Conservation (phyloP, 1,140 invertebrate genomes). For the Cydia strobilella region DNA sequence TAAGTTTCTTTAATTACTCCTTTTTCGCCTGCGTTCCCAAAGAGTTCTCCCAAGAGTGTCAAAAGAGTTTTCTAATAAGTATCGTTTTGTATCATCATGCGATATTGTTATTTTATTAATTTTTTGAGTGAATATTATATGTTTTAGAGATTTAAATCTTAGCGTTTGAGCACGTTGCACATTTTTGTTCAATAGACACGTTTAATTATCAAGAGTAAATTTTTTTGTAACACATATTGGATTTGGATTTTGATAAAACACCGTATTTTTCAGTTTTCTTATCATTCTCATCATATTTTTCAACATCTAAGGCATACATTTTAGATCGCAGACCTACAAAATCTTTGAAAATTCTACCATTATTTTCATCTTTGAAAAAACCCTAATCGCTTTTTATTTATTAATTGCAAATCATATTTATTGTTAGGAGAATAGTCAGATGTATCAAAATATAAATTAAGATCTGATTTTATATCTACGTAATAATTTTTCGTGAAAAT, state of each 20-base stretch:
- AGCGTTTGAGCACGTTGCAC: not conserved
- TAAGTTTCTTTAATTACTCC: not conserved
- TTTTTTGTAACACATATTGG: not conserved
- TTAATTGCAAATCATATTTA: conserved; percentile 37
- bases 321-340: conserved; percentile 54
- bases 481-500: conserved; percentile 69
- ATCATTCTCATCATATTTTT: too few relatives aligned
- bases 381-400: conserved; percentile 52
- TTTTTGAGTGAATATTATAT: not conserved
- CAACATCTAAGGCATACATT: too few relatives aligned
- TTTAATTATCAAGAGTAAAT: too few relatives aligned
- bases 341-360: conserved; percentile 47
- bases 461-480: conserved; percentile 57
- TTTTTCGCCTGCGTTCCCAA: too few relatives aligned
- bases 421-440: conserved; percentile 48
- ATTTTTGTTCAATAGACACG: not conserved
- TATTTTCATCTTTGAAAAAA: conserved; percentile 55
- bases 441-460: conserved; percentile 52
- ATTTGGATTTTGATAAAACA: conserved; percentile 2
- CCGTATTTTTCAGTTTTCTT: conserved; percentile 39
- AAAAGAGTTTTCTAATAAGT: not conserved
- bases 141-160: not conserved
- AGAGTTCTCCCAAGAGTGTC: too few relatives aligned
- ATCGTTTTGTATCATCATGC: not conserved
- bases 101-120: not conserved